Base-by-base conservation (phyloP, 2,888 invertebrate genomes). In the Drosophila monieri region DNA sequence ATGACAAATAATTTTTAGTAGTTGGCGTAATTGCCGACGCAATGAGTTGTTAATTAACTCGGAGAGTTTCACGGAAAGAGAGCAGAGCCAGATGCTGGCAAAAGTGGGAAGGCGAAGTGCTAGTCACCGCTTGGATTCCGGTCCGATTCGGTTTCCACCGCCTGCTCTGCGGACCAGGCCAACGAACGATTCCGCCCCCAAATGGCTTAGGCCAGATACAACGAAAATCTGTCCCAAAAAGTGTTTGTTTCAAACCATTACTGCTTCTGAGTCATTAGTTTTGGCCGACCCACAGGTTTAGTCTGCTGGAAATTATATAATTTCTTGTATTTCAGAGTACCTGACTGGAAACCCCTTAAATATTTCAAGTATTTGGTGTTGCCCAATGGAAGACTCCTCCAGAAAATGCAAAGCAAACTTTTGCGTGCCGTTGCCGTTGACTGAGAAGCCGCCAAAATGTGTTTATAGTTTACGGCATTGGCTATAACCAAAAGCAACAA, bases 1-100 rank as follows among this genome's bases (percentile, higher is more conserved):
- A 87, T 80, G 87, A 87, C 78, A 78, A 80, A 86, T 85, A 78
- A 74, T 78, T 81, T 56, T 86, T 53, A 80, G 72, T 76, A 73
- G 71, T 84, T 77, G 85, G 60, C 78, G 85, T 86, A 86, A 86
- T 86, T 81, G 81, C 85, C 71, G 51, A 70, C 68, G 73, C 81
- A 80, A 83, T 81, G 78, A 66, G 76, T 78, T 80, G 87, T 74
- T 81, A 87, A 81, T 81, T 85, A 85, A 87, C 80, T 72, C 65
- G 76, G 65, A 74, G 75, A 68, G 67, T 73, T 67, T 57, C 47
- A 39, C 60, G 35, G 55, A 43, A 56, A 39, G 51, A 35, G 58
- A 12, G 12, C 65, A 14, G 46, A 39, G 70, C 39, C 10, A 54
- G 58, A 35, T 39, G 30, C 43, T 59, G 30, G 15, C 35, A 14